Conservation (phyloP, 2,797 vertebrate genomes). For the Lagocephalus sceleratus region DNA sequence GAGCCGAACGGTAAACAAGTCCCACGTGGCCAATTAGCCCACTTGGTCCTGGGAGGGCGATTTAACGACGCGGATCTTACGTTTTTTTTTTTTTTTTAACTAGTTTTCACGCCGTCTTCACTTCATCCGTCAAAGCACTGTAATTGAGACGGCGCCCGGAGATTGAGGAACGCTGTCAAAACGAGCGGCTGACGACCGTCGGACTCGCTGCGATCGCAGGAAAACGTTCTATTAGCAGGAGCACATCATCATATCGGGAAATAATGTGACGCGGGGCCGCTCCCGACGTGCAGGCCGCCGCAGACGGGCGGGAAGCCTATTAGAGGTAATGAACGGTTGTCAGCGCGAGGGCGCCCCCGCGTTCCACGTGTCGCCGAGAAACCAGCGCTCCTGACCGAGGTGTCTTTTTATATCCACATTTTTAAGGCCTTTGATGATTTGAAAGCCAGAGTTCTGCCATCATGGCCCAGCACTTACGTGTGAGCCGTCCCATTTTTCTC, state of each 20-base stretch:
- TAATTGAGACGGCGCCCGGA: neutral
- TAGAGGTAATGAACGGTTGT: slow-evolving; percentile 72
- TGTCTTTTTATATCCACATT: slow-evolving; percentile 9
- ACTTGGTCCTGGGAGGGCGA: slow-evolving; percentile 53
- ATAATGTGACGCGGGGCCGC: slow-evolving; percentile 50
- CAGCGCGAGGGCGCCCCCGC: slow-evolving; percentile 56
- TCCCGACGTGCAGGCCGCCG: slow-evolving; percentile 51
- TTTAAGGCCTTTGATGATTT: too few relatives aligned
- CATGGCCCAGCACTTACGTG: neutral
- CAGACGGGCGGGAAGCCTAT: slow-evolving; percentile 45
- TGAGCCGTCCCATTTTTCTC: too few relatives aligned
- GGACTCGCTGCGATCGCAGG: slow-evolving; percentile 35
- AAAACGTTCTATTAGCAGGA: slow-evolving; percentile 48
- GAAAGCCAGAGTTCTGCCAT: too few relatives aligned
- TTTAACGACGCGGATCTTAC: slow-evolving; percentile 37
- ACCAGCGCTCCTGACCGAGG: slow-evolving; percentile 39
- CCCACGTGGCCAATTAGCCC: slow-evolving; percentile 72
- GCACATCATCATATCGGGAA: slow-evolving; percentile 49
- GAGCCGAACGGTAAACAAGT: slow-evolving; percentile 66
- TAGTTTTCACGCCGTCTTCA: neutral
- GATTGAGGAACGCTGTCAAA: neutral
- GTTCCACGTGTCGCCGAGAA: slow-evolving; percentile 37
- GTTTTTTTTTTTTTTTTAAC: neutral
- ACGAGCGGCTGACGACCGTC: slow-evolving; percentile 24
- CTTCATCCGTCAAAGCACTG: neutral